These are phyloP conservation scores for Bombus soroeensis DNA, from an alignment of 1,140 invertebrate species.

Conservation along the genomic window DNA sequence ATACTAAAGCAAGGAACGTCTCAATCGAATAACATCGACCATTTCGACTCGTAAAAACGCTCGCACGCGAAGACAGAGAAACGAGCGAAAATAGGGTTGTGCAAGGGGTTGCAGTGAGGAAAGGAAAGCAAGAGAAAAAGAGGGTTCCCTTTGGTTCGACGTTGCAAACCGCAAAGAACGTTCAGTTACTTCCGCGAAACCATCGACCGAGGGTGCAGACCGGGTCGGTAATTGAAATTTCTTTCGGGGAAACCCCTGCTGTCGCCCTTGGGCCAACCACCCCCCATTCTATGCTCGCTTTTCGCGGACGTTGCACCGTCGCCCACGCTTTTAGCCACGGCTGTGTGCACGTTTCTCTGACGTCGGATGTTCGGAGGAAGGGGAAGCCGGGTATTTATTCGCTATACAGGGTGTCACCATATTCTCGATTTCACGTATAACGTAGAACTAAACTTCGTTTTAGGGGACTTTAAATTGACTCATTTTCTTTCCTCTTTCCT, in stretches of 20 bases:
- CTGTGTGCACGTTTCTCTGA: conserved; percentile 22
- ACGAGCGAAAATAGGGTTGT: neutral
- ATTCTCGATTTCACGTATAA: neutral
- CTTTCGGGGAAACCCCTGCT: conserved; percentile 69
- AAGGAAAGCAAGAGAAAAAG: neutral
- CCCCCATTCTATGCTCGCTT: conserved; percentile 28
- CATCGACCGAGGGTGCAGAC: conserved; percentile 40
- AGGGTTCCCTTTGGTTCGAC: conserved; percentile 9
- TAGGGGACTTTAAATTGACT: neutral
- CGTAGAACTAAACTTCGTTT: too few species aligned
- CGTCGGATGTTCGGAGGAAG: conserved; percentile 5
- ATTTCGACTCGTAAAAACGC: conserved; percentile 11
- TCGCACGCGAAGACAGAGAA: neutral
- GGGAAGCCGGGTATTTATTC: conserved; percentile 10
- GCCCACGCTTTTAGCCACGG: conserved; percentile 46
- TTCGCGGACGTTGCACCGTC: conserved; percentile 71
- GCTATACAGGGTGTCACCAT: neutral
- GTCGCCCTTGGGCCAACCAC: conserved; percentile 45
- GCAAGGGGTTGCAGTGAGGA: neutral
- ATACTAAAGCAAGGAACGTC: neutral
- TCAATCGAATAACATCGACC: conserved; percentile 18
- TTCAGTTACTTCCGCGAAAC: conserved; percentile 64
- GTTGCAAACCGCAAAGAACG: conserved; percentile 47
- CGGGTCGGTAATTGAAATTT: conserved; percentile 72
- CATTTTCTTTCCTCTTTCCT: too few species aligned